These are phyloP conservation scores for Rafetus swinhoei DNA, from an alignment of 2,113 vertebrate species.

Conservation along the genomic window DNA sequence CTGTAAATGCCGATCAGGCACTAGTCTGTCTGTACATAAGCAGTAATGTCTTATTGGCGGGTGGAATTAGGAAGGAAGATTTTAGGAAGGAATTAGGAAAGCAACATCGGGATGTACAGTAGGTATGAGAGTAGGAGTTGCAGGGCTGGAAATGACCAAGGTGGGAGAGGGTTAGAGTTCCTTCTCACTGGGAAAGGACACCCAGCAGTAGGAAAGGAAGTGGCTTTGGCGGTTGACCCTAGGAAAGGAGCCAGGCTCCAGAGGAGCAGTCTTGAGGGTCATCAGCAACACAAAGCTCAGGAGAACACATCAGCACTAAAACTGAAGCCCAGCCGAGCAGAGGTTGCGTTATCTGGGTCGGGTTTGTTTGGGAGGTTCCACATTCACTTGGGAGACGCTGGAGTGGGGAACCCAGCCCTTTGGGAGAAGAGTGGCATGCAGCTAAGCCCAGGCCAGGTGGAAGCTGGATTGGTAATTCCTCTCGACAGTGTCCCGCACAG, in stretches of 20 bases:
- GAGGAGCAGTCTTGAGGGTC: not conserved
- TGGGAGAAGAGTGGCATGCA: not conserved
- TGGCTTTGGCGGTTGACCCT: not conserved
- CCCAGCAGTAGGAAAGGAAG: not conserved
- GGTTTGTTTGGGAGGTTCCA: not conserved
- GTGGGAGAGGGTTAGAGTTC: not conserved
- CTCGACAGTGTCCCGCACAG: not conserved
- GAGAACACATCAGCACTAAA: not conserved
- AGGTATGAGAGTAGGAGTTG: accelerated
- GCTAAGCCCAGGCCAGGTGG: not conserved
- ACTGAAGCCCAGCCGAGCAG: not conserved
- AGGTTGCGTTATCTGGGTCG: not conserved
- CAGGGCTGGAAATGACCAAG: not conserved
- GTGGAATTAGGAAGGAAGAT: not conserved
- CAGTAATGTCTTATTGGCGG: not conserved
- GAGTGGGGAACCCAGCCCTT: not conserved
- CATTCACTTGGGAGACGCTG: not conserved
- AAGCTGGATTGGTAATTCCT: too few relatives aligned
- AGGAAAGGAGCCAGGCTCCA: not conserved
- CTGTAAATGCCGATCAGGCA: not conserved
- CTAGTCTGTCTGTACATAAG: not conserved
- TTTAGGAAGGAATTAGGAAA: not conserved
- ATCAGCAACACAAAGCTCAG: not conserved
- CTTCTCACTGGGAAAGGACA: not conserved
- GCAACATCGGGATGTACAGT: accelerated